These are phyloP conservation scores for Xanthia icteritia DNA, from an alignment of 2,888 invertebrate genomes.

Conservation along the genomic window DNA sequence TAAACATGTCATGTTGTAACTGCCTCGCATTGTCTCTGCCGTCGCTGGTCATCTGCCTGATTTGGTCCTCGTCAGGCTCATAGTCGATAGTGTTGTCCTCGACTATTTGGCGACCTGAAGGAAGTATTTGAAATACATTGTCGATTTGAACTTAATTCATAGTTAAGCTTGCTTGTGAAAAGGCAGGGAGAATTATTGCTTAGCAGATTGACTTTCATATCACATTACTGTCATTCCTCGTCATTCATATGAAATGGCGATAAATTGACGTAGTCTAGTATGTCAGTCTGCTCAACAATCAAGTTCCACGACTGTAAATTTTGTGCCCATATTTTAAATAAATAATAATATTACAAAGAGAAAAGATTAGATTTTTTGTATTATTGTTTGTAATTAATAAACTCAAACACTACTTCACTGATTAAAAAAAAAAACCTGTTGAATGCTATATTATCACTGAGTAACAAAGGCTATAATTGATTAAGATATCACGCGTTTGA, in stretches of 20 bases:
- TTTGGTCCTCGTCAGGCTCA: slow-evolving; percentile 82
- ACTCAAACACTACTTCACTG: too few species aligned
- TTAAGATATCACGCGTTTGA: too few species aligned
- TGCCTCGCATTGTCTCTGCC: slow-evolving; percentile 46
- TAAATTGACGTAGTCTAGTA: background rate
- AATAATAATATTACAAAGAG: too few species aligned
- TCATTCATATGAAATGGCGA: background rate
- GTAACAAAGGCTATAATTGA: too few species aligned
- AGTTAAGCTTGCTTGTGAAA: too few species aligned
- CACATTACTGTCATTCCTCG: background rate
- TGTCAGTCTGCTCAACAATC: background rate
- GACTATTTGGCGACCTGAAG: slow-evolving; percentile 84
- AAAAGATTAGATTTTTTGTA: too few species aligned
- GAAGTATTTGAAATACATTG: background rate
- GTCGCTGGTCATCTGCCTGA: slow-evolving; percentile 76
- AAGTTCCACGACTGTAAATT: background rate
- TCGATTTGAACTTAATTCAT: background rate
- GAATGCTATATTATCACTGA: too few species aligned
- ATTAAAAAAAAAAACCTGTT: too few species aligned
- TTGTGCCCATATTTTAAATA: background rate
- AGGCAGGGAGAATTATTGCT: background rate
- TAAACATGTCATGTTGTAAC: slow-evolving; percentile 63
- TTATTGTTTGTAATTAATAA: too few species aligned
- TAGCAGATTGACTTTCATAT: background rate
- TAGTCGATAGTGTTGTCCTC: slow-evolving; percentile 84